Percentiles rank a stretch among this genome's conserved stretches.
phyloP scores from a whole-genome alignment of 2,797 vertebrate genomes.

The Sebastes vulpes region DNA sequence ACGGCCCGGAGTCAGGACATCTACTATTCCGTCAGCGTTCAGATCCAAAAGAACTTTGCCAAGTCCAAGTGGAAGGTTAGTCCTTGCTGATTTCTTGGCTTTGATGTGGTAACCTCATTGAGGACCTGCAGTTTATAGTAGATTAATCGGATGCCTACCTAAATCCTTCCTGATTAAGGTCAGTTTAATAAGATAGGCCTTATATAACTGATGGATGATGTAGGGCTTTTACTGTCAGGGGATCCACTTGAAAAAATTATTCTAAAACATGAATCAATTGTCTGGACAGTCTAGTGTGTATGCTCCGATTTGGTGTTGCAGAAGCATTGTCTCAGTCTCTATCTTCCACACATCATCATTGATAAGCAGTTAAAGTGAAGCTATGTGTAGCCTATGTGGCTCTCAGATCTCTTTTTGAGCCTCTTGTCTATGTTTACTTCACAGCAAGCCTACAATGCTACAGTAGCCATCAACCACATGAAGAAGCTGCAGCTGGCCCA shows the following conservation, averaged over 20 bases:
- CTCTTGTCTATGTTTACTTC: background rate
- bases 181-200: conserved; percentile 35
- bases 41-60: conserved; percentile 98
- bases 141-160: conserved; percentile 22
- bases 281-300: background rate
- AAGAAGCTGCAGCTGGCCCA: conserved; percentile 92
- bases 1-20: conserved; percentile 95
- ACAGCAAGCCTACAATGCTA: conserved; percentile 95
- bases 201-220: background rate
- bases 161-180: conserved; percentile 59
- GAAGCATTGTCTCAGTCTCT: background rate
- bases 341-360: background rate
- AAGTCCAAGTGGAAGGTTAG: conserved; percentile 98
- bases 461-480: conserved; percentile 95
- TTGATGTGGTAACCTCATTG: conserved; percentile 27
- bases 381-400: background rate
- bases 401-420: background rate
- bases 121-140: conserved; percentile 25
- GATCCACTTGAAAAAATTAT: background rate
- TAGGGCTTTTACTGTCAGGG: background rate
- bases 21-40: conserved; percentile 94
- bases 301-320: background rate
- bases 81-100: conserved; percentile 38
- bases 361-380: background rate
- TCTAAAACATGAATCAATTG: background rate